phyloP scores from a whole-genome alignment of 2,797 vertebrate species.

The Anguilla marmorata region DNA sequence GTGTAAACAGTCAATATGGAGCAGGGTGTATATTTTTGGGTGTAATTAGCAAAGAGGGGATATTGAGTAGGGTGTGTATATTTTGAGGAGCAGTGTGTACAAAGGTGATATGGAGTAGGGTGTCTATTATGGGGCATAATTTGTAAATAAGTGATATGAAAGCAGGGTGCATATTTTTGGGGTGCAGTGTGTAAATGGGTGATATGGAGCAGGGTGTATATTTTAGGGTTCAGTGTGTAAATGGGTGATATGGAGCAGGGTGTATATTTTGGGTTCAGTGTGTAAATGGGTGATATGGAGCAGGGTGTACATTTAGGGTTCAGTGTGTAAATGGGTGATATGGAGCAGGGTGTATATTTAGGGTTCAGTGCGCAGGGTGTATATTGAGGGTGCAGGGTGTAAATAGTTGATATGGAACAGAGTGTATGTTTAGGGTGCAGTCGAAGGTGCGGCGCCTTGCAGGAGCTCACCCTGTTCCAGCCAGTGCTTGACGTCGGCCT shows the following conservation, averaged over 20 bases:
- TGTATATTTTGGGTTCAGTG: too few relatives aligned
- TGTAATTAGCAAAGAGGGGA: background rate
- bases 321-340: too few relatives aligned
- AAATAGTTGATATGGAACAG: too few relatives aligned
- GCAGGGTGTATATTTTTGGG: slow-evolving; percentile 36
- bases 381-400: too few relatives aligned
- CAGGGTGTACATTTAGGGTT: slow-evolving; percentile 31
- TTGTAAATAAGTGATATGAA: background rate
- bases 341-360: too few relatives aligned
- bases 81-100: background rate
- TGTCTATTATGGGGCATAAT: slow-evolving; percentile 34
- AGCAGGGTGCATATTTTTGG: slow-evolving; percentile 37
- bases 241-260: background rate
- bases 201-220: slow-evolving; percentile 36
- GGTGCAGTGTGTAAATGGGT: background rate
- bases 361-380: too few relatives aligned
- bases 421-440: too few relatives aligned
- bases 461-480: slow-evolving; percentile 80
- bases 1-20: background rate
- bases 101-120: slow-evolving; percentile 15
- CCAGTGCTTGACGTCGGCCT: slow-evolving; percentile 89
- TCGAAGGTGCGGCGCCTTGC: background rate
- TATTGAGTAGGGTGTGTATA: slow-evolving; percentile 39
- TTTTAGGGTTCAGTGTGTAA: background rate
- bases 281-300: background rate